These are phyloP conservation scores for Steatocranus sp. DNA, from an alignment of 2,797 vertebrate genomes.

Conservation along the genomic window DNA sequence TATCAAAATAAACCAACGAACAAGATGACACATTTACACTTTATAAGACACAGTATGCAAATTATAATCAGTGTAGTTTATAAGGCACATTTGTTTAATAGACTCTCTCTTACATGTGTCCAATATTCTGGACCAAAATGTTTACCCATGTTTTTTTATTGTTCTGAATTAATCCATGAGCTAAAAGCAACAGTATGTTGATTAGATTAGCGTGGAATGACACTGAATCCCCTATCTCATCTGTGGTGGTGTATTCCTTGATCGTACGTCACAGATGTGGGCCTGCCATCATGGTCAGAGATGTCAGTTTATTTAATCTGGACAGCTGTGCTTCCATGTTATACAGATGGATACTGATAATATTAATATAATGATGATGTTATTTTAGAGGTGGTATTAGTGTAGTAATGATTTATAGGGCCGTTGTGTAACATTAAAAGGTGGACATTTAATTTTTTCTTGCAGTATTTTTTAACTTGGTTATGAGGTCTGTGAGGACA, in stretches of 20 bases:
- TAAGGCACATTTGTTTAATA: fast-evolving
- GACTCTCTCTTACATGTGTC: background rate
- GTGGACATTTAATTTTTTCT: background rate
- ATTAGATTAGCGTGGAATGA: background rate
- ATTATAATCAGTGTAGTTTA: background rate
- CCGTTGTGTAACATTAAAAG: background rate
- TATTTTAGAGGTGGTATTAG: background rate
- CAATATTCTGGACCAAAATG: background rate
- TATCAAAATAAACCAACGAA: background rate
- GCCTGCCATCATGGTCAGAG: background rate
- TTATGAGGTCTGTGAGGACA: background rate
- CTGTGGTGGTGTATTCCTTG: background rate
- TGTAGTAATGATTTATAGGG: background rate
- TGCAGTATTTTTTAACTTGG: background rate
- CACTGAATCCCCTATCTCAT: background rate
- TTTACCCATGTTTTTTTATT: background rate
- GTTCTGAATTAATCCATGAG: background rate
- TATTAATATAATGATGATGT: background rate
- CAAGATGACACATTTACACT: background rate
- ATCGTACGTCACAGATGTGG: background rate
- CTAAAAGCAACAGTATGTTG: background rate
- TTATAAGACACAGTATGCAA: background rate
- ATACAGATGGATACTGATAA: background rate
- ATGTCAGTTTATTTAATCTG: background rate
- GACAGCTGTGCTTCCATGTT: background rate